These are phyloP conservation scores for Axis porcinus DNA, from an alignment of 2,113 vertebrate genomes.

Conservation along the genomic window DNA sequence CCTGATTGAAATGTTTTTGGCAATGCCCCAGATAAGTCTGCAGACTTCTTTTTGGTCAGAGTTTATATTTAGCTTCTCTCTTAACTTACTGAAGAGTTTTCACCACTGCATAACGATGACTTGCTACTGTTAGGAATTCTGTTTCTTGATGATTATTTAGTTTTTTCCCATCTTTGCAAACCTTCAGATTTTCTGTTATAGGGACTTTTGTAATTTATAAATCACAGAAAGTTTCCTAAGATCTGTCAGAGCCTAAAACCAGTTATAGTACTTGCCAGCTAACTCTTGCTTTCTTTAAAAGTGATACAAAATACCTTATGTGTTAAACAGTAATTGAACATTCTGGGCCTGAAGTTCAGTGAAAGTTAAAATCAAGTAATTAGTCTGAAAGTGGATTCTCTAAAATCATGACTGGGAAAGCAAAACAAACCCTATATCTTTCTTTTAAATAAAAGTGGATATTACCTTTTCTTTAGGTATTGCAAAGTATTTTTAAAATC, in stretches of 20 bases:
- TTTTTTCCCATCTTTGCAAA: not conserved
- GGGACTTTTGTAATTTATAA: slow-evolving; percentile 23
- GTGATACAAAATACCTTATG: not conserved
- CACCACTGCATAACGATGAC: not conserved
- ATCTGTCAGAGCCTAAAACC: not conserved
- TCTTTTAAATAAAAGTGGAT: slow-evolving; percentile 21
- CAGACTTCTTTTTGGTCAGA: not conserved
- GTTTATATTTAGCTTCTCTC: slow-evolving; percentile 5
- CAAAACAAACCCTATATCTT: not conserved
- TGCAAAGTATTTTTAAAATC: not conserved
- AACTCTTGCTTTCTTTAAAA: not conserved
- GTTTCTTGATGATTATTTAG: not conserved
- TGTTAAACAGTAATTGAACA: not conserved
- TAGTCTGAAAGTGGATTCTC: not conserved
- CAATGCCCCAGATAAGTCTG: not conserved
- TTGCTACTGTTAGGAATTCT: not conserved
- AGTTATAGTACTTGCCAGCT: not conserved
- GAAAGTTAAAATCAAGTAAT: not conserved
- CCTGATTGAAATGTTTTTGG: not conserved
- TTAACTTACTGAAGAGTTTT: not conserved
- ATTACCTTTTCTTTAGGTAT: not conserved
- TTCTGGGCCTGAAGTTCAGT: not conserved
- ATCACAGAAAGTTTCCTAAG: slow-evolving; percentile 1
- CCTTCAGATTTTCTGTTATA: not conserved
- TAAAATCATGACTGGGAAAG: not conserved